phyloP scores from a whole-genome alignment of 2,113 vertebrate species.

The Tragelaphus strepsiceros region DNA sequence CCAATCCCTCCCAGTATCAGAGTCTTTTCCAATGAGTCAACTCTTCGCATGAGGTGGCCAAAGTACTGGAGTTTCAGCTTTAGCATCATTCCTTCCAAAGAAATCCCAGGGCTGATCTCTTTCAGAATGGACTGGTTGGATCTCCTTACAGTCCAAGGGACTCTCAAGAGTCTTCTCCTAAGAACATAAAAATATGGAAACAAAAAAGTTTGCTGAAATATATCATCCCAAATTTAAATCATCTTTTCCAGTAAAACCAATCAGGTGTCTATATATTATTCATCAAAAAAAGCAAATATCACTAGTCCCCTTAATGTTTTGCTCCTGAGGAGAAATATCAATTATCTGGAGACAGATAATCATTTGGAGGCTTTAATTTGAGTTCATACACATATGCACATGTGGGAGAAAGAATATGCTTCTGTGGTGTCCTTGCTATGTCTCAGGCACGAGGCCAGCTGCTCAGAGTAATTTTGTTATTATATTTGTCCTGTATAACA shows the following conservation, averaged over 20 bases:
- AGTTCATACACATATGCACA: not conserved
- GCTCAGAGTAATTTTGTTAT: not conserved
- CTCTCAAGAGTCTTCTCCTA: too few species aligned
- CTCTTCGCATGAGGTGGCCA: too few species aligned
- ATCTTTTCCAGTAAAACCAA: not conserved
- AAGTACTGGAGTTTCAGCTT: too few species aligned
- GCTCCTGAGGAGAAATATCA: not conserved
- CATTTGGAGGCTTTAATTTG: not conserved
- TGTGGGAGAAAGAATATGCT: not conserved
- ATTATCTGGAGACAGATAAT: not conserved
- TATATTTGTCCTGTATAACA: not conserved
- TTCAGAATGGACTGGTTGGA: too few species aligned
- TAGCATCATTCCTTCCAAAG: too few species aligned
- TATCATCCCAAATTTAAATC: not conserved
- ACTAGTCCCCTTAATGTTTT: not conserved
- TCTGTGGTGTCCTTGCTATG: not conserved
- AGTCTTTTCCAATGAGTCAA: too few species aligned
- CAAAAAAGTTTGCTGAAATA: not conserved
- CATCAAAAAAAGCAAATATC: not conserved
- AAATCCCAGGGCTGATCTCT: too few species aligned
- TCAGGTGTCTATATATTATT: not conserved
- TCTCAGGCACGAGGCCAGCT: not conserved
- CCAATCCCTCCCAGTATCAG: too few species aligned
- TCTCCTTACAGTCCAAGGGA: too few species aligned
- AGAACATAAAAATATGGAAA: not conserved